A percentile compares a stretch with the other conserved stretches of the same genome.
phyloP scores from a whole-genome alignment of 2,888 invertebrate species.

The Colletes collaris region DNA sequence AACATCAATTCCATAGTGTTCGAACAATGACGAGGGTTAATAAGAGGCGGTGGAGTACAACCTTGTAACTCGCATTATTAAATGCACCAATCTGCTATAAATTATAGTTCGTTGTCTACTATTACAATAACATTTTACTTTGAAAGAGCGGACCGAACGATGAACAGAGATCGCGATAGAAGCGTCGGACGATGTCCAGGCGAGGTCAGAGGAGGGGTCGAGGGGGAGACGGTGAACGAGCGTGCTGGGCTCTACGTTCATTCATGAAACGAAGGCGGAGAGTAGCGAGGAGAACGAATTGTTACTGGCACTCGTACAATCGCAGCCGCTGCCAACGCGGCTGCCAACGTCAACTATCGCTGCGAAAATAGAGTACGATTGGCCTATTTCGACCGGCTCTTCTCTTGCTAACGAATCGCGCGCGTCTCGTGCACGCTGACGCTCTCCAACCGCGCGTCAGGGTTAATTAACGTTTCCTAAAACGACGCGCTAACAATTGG shows the following conservation, averaged over 20 bases:
- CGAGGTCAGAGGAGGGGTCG: slow-evolving; percentile 23
- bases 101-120: neutral
- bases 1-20: no score
- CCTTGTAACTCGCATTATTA: no score
- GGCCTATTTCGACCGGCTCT: slow-evolving; percentile 49
- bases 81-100: no score
- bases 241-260: slow-evolving; percentile 74
- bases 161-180: slow-evolving; percentile 5
- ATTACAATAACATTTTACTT: no score
- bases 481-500: neutral
- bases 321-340: slow-evolving; percentile 58
- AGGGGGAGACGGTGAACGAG: slow-evolving; percentile 41
- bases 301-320: slow-evolving; percentile 64
- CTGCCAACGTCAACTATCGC: slow-evolving; percentile 59
- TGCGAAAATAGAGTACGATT: slow-evolving; percentile 57
- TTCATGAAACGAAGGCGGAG: slow-evolving; percentile 73
- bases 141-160: no score
- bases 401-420: slow-evolving; percentile 1
- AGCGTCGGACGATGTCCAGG: slow-evolving; percentile 55
- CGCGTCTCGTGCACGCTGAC: neutral
- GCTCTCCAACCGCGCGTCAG: slow-evolving; percentile 9
- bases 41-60: no score
- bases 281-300: slow-evolving; percentile 61
- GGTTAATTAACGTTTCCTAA: slow-evolving; percentile 45
- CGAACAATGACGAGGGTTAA: no score